A percentile compares a stretch with the other conserved stretches of the same genome.
Evolutionary conservation across 2,888 invertebrate species (phyloP).

Genomic region (Drosophila longiperda): DNA sequence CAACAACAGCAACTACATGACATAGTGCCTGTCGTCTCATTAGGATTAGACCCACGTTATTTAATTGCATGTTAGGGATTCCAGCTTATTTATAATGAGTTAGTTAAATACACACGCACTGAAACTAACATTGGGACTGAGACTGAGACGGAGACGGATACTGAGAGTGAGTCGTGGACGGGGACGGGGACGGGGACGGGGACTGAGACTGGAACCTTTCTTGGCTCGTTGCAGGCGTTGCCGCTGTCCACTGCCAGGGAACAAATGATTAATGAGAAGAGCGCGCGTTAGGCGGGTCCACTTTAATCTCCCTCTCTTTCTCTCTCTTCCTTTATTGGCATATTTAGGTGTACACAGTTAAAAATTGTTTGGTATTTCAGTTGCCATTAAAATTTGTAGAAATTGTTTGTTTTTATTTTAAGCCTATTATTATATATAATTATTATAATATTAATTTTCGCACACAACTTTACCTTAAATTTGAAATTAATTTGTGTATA

Average conservation of each 20-base stretch:
- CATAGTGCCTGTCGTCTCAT: constrained; percentile 80
- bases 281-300: constrained; percentile 69
- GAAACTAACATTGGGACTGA: constrained; percentile 15
- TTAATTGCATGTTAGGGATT: constrained; percentile 81
- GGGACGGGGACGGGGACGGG: not conserved
- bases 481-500: not conserved
- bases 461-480: not conserved
- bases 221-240: constrained; percentile 56
- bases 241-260: constrained; percentile 62
- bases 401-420: not conserved
- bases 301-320: constrained; percentile 19
- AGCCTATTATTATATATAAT: not conserved
- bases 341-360: constrained; percentile 2
- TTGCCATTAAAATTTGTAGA: not conserved
- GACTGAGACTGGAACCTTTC: constrained; percentile 18
- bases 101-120: constrained; percentile 78
- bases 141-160: not conserved
- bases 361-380: not conserved
- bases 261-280: constrained; percentile 71
- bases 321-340: constrained; percentile 5
- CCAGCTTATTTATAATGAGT: constrained; percentile 80
- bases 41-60: constrained; percentile 81
- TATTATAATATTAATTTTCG: not conserved
- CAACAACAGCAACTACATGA: constrained; percentile 62
- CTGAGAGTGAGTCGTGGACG: not conserved